Base-by-base conservation (phyloP, 2,797 vertebrate genomes). In the Rhinophrynus dorsalis region DNA sequence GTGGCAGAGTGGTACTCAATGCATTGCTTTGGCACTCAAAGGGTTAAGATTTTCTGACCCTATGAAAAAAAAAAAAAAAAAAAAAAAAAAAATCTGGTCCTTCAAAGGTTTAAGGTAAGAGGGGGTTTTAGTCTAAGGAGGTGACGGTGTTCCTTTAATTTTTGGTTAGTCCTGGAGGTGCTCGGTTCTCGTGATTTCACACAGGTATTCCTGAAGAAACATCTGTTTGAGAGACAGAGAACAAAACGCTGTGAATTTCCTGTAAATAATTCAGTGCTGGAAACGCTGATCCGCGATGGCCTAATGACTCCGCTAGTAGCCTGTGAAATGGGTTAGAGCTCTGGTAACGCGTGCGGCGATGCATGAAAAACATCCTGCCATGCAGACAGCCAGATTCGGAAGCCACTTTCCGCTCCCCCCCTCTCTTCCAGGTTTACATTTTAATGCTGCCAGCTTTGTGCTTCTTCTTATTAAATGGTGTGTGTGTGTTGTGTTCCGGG, bases 251-350 rank as follows among this genome's bases (percentile, higher is more conserved):
- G 67, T 77, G 64, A 83, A 75, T 67, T 80, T 81, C 57, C 80
- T 75, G n/a, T 84, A 75, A 87, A 86, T 85, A 87, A 84, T 86
- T 87, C 76, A 82, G 51, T 69, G 40, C 67, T 76, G 40, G 76
- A 78, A 81, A 84, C 73, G 35, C n/a, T 82, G 79, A 76, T 83
- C 60, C 78, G 59, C 77, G 79, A 77, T 84, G 81, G 84, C 38
- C 80, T 81, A 78, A 77, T 77, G 63, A 76, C 84, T 85, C 81
- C 76, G 79, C 70, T 72, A 59, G 67, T 61, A 67, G 15, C 54
- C 68, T 74, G 45, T 75, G 61, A 59, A 67, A 62, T 67, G 63
- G 11, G 7, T 59, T 20, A 13, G 33, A 58, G 59, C 23, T 74
- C 59, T 54, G 45, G 29, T 40, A 71, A 40, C 44, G 13, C 47